Base-by-base conservation (phyloP, 2,797 vertebrate genomes). In the Chloroceryle inda region DNA sequence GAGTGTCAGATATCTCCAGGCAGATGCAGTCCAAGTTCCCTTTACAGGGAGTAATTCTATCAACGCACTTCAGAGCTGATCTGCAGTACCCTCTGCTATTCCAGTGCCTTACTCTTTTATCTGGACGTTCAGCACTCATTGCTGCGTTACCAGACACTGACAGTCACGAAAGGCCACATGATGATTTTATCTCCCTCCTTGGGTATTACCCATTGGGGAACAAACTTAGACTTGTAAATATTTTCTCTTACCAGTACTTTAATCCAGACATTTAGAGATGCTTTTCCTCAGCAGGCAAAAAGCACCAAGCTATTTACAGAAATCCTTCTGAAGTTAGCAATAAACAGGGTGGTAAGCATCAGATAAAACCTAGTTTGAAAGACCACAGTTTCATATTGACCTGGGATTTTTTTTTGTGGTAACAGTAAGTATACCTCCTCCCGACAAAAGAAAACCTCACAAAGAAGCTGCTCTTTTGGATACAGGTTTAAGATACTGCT, bases 1-100 rank as follows among this genome's bases (percentile, higher is more conserved):
- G 29, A 96, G 93, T 68, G 91, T 96, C 95, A 76, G 83, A 2
- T 95, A 79, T 92, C 95, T 85, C 59, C 74, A 79, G 83, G 91
- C 73, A 96, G 93, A 74, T 58, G 56, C 1, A 0, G 61, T 23
- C 68, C 47, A 93, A 92, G 88, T 93, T 93, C 76, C 29, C 52
- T 94, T 89, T 69, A 76, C 77, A 90, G 85, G 44, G n/a, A 92
- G 94, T 90, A 96, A 96, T 94, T 94, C 92, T 95, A 94, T 95
- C 95, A 76, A 91, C 0, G 4, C 20, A 5, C 69, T 67, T 76
- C 85, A 22, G 67, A 3, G 42, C 38, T 89, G 91, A 73, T 86
- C 87, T 53, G 85, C 85, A 61, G 88, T 13, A 69, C 82, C 80
- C 69, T 35, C 74, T 2, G 27, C 85, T 90, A 81, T 64, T 35